Base-by-base conservation (phyloP, 2,113 vertebrate species). In the Mus musculus region DNA sequence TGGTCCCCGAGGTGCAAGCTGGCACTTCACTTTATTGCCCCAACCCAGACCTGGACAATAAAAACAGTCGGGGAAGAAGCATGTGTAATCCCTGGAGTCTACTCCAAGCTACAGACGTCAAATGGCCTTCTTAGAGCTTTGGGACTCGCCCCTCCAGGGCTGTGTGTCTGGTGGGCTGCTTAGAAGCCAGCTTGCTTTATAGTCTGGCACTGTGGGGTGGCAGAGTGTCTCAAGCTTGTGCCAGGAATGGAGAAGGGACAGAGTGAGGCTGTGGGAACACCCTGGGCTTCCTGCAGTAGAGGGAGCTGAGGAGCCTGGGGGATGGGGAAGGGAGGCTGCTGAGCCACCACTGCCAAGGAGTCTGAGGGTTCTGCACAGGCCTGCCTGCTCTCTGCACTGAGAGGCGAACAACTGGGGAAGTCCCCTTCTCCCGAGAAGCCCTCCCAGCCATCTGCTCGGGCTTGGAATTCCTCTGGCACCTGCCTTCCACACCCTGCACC, bases 21-120 rank as follows among this genome's bases (percentile, higher is more conserved):
- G 85, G 33, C 69, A 88, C 46, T 88, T 88, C 14, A 59, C 13
- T 88, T 88, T 88, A 88, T 73, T 88, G 86, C 78, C 69, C 54
- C 56, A 65, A 56, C 54, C 86, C 63, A 84, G 92, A 52, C 42
- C 84, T 75, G 63, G 65, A 30, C 6, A 42, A 46, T 84, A 59
- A 91, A 75, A 56, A 30, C 54, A 59, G 88, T 73, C n/a, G 39
- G 65, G 16, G 4, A 28, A 82, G 91, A 82, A 90, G 46, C 71
- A 17, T 5, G 2, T 49, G 42, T 12, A 1, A 19, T 67, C 33
- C 63, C 13, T 24, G 30, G 49, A 28, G n/a, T 42, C 77, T 16
- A n/a, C 49, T 89, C n/a, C 59, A 69, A 81, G 80, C 16, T n/a
- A 11, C 67, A 82, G 36, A 54, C 7, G 8, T 59, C 71, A 52